These are phyloP conservation scores for Charina bottae DNA, from an alignment of 2,113 vertebrate genomes.

Conservation along the genomic window DNA sequence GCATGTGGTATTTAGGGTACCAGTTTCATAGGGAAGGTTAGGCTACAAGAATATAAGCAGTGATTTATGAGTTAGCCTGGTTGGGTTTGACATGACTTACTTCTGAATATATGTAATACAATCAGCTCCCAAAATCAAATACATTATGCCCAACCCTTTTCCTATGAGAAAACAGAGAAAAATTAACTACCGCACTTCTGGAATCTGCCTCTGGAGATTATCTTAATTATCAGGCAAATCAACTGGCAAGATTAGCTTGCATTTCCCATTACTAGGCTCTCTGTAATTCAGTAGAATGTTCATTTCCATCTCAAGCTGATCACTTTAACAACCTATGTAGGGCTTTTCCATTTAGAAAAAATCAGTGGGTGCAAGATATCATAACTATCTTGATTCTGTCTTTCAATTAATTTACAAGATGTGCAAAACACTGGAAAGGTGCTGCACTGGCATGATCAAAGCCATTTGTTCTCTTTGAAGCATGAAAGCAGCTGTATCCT, in stretches of 20 bases:
- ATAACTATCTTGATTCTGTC: not conserved
- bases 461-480: not conserved
- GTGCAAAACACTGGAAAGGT: not conserved
- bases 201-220: too few relatives aligned
- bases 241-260: not conserved
- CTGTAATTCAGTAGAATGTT: not conserved
- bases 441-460: not conserved
- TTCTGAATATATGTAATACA: not conserved
- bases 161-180: not conserved
- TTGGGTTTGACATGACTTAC: not conserved
- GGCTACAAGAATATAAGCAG: not conserved
- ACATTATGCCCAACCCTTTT: not conserved
- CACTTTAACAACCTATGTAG: not conserved
- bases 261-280: not conserved
- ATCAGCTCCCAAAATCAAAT: not conserved
- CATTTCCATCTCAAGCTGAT: not conserved
- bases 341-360: not conserved
- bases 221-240: not conserved
- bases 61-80: not conserved
- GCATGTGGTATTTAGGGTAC: not conserved
- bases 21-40: not conserved
- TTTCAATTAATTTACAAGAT: not conserved
- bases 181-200: not conserved
- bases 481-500: not conserved
- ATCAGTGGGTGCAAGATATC: not conserved